phyloP scores from a whole-genome alignment of 2,888 invertebrate species.

The Blastobasis adustella region DNA sequence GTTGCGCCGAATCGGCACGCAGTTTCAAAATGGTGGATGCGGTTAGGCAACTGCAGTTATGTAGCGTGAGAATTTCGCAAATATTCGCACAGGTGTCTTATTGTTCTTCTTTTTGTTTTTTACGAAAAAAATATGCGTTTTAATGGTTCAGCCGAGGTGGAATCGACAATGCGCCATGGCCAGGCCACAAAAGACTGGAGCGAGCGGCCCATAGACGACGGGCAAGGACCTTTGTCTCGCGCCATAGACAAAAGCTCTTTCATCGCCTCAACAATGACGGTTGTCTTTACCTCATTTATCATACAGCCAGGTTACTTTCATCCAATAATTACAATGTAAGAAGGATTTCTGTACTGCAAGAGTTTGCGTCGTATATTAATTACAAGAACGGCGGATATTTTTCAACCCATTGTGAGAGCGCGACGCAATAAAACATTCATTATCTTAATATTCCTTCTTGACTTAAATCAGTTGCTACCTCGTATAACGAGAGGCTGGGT shows the following conservation, averaged over 20 bases:
- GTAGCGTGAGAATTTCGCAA: constrained; percentile 49
- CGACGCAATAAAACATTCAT: constrained; percentile 26
- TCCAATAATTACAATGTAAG: constrained; percentile 68
- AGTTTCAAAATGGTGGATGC: not conserved
- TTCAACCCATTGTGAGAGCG: constrained; percentile 36
- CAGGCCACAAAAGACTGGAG: constrained; percentile 60
- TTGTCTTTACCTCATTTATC: constrained; percentile 70
- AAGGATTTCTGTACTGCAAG: constrained; percentile 38
- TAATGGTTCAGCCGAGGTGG: constrained; percentile 57
- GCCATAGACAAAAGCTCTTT: constrained; percentile 69
- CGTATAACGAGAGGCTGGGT: constrained; percentile 18
- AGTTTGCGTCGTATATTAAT: constrained; percentile 52
- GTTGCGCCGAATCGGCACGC: constrained; percentile 9
- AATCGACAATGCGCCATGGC: constrained; percentile 45
- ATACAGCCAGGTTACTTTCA: constrained; percentile 70
- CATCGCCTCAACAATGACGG: constrained; percentile 60
- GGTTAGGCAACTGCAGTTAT: constrained; percentile 15
- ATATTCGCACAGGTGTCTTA: constrained; percentile 48
- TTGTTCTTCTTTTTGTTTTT: constrained; percentile 24
- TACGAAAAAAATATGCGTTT: constrained; percentile 29
- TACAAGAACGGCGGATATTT: constrained; percentile 42
- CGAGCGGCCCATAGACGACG: constrained; percentile 60
- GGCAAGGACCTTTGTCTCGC: constrained; percentile 55
- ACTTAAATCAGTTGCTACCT: constrained; percentile 16
- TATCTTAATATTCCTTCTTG: constrained; percentile 13